Conservation (phyloP, 1,140 invertebrate species). For the Lucilia cuprina region DNA sequence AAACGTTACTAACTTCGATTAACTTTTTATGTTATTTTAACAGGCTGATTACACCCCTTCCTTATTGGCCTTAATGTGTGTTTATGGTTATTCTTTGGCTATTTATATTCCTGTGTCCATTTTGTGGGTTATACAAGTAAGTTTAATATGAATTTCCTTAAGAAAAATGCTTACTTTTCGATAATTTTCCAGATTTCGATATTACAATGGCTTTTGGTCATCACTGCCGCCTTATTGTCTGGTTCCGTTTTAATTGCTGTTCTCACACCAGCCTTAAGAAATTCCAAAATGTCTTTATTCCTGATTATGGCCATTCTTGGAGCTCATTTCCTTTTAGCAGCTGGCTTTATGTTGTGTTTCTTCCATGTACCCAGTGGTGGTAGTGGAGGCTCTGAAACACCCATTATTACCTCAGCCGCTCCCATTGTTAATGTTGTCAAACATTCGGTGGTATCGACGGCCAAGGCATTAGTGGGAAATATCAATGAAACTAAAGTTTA, state of each 20-base stretch:
- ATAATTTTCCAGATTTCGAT: constrained; percentile 69
- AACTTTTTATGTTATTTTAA: constrained; percentile 52
- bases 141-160: not conserved
- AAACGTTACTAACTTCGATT: no score
- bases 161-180: not conserved
- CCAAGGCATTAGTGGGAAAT: constrained; percentile 35
- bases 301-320: constrained; percentile 73
- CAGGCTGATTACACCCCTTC: constrained; percentile 70
- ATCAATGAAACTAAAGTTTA: constrained; percentile 16
- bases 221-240: constrained; percentile 80
- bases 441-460: constrained; percentile 36
- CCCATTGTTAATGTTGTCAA: not conserved
- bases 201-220: constrained; percentile 87
- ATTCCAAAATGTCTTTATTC: constrained; percentile 72
- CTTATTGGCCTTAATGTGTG: constrained; percentile 84
- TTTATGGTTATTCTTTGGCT: constrained; percentile 94
- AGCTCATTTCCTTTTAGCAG: constrained; percentile 81
- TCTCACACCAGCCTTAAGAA: constrained; percentile 78
- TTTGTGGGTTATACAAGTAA: constrained; percentile 80
- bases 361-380: constrained; percentile 65
- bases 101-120: constrained; percentile 95
- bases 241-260: constrained; percentile 85
- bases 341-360: constrained; percentile 84
- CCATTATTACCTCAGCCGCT: not conserved
- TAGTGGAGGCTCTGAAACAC: constrained; percentile 22